Percentiles rank a stretch among this genome's conserved stretches.
Evolutionary conservation across 1,140 invertebrate genomes (phyloP).

Genomic region (Eriosoma lanigerum): DNA sequence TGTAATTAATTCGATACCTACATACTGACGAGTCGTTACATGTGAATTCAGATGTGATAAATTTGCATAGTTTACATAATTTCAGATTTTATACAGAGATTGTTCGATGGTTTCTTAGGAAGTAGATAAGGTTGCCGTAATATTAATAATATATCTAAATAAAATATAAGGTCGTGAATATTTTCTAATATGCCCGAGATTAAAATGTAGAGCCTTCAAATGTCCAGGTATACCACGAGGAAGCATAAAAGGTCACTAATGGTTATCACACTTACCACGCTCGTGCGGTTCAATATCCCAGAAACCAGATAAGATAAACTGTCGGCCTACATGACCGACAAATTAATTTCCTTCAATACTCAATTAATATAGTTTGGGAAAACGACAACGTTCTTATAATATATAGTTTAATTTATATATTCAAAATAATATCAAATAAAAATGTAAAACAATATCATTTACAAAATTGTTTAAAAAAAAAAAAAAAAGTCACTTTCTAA

Average conservation of each 20-base stretch:
- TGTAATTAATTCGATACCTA: too few relatives aligned
- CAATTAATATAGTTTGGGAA: conserved; percentile 15
- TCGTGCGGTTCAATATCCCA: conserved; percentile 33
- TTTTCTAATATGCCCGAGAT: conserved; percentile 1
- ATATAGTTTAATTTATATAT: too few relatives aligned
- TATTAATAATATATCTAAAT: neutral
- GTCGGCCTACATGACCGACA: conserved; percentile 10
- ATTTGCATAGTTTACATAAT: conserved; percentile 53
- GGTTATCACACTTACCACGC: conserved; percentile 28
- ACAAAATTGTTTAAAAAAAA: too few relatives aligned
- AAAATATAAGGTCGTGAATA: conserved; percentile 7
- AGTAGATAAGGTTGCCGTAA: neutral
- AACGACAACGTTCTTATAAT: neutral
- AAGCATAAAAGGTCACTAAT: conserved; percentile 23
- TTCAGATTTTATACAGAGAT: conserved; percentile 70
- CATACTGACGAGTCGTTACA: too few relatives aligned
- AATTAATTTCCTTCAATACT: neutral
- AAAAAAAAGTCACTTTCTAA: neutral
- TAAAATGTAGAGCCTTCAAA: conserved; percentile 1
- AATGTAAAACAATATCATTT: too few relatives aligned
- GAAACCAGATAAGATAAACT: conserved; percentile 38
- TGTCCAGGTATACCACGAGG: conserved; percentile 8
- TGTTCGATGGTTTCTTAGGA: neutral
- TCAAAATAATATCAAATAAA: too few relatives aligned
- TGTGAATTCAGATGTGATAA: neutral